Base-by-base conservation (phyloP, 1,140 invertebrate species). In the Phymastichus coffea region DNA sequence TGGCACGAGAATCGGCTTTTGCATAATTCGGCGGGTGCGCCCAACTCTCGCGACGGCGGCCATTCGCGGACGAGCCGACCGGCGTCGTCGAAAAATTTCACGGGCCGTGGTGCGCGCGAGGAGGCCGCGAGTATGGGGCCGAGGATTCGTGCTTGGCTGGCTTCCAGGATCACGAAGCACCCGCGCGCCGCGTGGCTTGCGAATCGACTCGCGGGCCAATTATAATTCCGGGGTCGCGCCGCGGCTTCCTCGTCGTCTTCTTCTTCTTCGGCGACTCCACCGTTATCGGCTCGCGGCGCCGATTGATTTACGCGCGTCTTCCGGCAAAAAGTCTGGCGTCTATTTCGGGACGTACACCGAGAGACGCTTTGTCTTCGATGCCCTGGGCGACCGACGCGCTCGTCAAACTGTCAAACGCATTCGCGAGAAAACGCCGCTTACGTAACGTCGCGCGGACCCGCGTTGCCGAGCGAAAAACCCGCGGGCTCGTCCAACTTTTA, bases 191-290 rank as follows among this genome's bases (percentile, higher is more conserved):
- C 33, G 58, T 47, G 55, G 61, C 40, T 58, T 54, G 49, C 48
- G 35, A 59, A 58, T 58, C 40, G 55, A 62, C 49, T 43, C 33
- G 25, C n/a, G n/a, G n/a, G 57, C 26, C 52, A 56, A 58, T 63
- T 65, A 58, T 60, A 63, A 49, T 52, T 60, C 49, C 22, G 22
- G 41, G 57, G 48, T 60, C 41, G 19, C 28, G 15, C 10, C 25
- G 25, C 44, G 23, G 12, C 22, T 44, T 22, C 25, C 38, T 40
- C 15, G 15, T 19, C 20, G 14, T 41, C 20, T 41, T 58, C 28
- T 46, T 7, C 47, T n/a, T 44, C 19, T 38, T 12, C 17, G 23
- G 47, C 25, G 17, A 28, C 30, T 26, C 30, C 44, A 17, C 20
- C 19, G 23, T 40, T 40, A 6, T 40, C 15, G 4, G n/a, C n/a